These are phyloP conservation scores for Rhinogobio ventralis DNA, from an alignment of 2,797 vertebrate species.

Conservation along the genomic window DNA sequence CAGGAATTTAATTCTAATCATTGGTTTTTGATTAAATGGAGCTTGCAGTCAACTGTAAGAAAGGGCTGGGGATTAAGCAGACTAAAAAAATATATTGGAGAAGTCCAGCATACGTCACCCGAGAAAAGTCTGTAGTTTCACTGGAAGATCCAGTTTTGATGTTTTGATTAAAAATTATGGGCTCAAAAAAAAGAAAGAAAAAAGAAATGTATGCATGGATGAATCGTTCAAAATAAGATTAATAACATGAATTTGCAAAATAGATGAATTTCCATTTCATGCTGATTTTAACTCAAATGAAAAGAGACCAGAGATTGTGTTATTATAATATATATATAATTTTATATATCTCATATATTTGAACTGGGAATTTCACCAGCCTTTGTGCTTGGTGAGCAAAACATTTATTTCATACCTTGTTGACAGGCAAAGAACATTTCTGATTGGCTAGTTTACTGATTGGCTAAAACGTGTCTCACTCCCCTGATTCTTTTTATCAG, in stretches of 20 bases:
- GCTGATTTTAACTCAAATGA: background rate
- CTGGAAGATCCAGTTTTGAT: background rate
- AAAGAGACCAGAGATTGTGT: background rate
- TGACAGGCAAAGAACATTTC: constrained; percentile 7
- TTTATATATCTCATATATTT: background rate
- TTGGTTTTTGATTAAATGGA: background rate
- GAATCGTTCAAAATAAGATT: background rate
- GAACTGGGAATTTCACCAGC: background rate
- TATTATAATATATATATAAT: background rate
- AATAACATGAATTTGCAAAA: background rate
- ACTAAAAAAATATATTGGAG: too few species aligned
- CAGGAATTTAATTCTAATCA: background rate
- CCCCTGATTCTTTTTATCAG: background rate
- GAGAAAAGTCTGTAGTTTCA: background rate
- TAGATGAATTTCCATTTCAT: background rate
- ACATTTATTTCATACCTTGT: background rate
- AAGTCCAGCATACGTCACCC: too few species aligned
- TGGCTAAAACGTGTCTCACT: background rate
- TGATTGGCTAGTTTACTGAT: background rate
- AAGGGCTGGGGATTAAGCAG: background rate
- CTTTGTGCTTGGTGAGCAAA: background rate
- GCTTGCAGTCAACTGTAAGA: background rate
- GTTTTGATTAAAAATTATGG: background rate
- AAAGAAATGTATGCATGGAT: background rate
- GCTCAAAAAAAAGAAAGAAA: background rate